Base-by-base conservation (phyloP, 1,140 invertebrate genomes). In the Trachymyrmex septentrionalis region DNA sequence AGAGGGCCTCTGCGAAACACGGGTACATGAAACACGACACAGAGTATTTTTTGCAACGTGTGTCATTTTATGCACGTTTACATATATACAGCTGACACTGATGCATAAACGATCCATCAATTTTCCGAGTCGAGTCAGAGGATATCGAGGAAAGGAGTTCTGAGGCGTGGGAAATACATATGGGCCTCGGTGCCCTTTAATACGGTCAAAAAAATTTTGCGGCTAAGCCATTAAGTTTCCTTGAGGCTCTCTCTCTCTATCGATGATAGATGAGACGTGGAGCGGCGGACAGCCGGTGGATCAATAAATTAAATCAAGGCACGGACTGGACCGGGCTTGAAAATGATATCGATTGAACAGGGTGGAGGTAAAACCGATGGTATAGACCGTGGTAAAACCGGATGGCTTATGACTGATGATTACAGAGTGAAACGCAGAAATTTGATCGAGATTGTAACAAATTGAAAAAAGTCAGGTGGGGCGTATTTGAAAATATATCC, bases 261-360 rank as follows among this genome's bases (percentile, higher is more conserved):
- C 12, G 12, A 69, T 81, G 88, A 89, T 89, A 89, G 86, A 89
- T 76, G 88, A 84, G 80, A 84, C 69, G 69, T 24, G 55, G 80
- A 34, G 77, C 55, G 55, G 34, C 24, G 48, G 71, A 48, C 44
- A 80, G 81, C 50, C 55, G 24, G 50, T 30, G 55, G 69, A 76
- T 72, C 76, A 63, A 86, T 67, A 71, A 89, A 89, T 89, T 82
- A 86, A 89, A 89, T 89, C 86, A 82, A 89, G 84, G 87, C 69
- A 57, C 61, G 34, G 55, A 89, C 71, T 59, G 88, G 69, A 86
- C 67, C 55, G 64, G 38, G 67, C 75, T 69, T 80, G 55, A 88
- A 86, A 86, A 82, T 86, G 78, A 82, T 89, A 89, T 86, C 88
- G 87, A 89, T 88, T 64, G 69, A 71, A 71, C 61, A 30, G 38